A percentile compares a stretch with the other conserved stretches of the same genome.
These are phyloP conservation scores for Rhagoletis zephyria DNA, from an alignment of 1,140 invertebrate species.

Conservation along the genomic window DNA sequence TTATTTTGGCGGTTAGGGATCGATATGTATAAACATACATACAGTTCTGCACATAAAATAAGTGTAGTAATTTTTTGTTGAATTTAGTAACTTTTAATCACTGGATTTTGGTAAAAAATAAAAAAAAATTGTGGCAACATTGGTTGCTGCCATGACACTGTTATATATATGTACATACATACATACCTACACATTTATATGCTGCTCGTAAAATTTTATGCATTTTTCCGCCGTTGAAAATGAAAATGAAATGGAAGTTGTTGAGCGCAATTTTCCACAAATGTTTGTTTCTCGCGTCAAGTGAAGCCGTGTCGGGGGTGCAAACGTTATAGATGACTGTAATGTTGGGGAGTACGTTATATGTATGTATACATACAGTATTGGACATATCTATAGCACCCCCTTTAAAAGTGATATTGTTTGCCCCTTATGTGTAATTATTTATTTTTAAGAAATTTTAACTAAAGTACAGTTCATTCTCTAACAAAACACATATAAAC, in stretches of 20 bases:
- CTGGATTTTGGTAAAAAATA: too few relatives aligned
- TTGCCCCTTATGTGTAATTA: too few relatives aligned
- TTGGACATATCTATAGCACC: too few relatives aligned
- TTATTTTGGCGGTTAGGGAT: too few relatives aligned
- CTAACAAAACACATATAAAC: too few relatives aligned
- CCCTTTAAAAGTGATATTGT: too few relatives aligned
- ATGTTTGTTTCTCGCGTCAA: not conserved
- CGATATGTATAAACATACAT: too few relatives aligned
- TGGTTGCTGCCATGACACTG: conserved; percentile 2
- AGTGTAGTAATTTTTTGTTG: too few relatives aligned
- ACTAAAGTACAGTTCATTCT: too few relatives aligned
- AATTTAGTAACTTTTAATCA: too few relatives aligned
- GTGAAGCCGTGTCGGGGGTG: not conserved
- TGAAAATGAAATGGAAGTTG: conserved; percentile 45
- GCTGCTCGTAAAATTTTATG: conserved; percentile 56
- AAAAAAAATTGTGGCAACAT: not conserved
- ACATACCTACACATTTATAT: not conserved
- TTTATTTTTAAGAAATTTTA: not conserved
- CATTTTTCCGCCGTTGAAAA: conserved; percentile 54
- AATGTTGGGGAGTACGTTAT: not conserved
- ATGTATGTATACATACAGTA: not conserved
- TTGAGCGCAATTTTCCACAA: conserved; percentile 11
- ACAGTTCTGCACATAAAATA: too few relatives aligned
- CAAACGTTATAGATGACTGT: conserved; percentile 14
- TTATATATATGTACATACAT: not conserved